These are phyloP conservation scores for Uloborus diversus DNA, from an alignment of 1,140 invertebrate genomes.

Conservation along the genomic window DNA sequence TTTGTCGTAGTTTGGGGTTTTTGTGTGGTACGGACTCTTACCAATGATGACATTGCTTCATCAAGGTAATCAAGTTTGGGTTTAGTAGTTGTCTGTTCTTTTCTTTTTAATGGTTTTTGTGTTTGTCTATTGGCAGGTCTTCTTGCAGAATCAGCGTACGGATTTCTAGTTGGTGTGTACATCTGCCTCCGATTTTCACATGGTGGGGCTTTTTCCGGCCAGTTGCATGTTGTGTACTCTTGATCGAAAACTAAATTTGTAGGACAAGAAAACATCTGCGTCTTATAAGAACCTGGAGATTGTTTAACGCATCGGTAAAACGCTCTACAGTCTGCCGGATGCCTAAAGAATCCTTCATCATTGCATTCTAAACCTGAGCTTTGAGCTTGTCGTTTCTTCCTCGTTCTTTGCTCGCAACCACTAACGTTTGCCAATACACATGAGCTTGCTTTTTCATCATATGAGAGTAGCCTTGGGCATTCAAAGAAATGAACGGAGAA, in stretches of 20 bases:
- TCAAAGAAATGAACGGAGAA: constrained; percentile 64
- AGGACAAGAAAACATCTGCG: constrained; percentile 70
- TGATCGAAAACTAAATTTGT: constrained; percentile 54
- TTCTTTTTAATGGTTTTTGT: neutral
- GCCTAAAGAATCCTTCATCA: constrained; percentile 58
- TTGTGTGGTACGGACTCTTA: neutral
- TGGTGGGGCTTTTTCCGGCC: constrained; percentile 45
- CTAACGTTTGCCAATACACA: constrained; percentile 17
- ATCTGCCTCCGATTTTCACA: constrained; percentile 21
- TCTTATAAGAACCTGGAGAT: constrained; percentile 66
- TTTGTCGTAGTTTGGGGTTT: constrained; percentile 9
- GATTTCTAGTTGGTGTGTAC: neutral
- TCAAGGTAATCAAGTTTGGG: neutral
- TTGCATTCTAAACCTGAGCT: constrained; percentile 10
- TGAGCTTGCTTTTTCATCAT: constrained; percentile 61
- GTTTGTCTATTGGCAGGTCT: neutral
- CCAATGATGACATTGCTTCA: neutral
- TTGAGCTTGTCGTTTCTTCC: constrained; percentile 29
- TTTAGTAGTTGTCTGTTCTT: neutral
- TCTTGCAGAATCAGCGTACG: neutral
- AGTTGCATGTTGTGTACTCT: constrained; percentile 48
- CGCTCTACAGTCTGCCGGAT: constrained; percentile 58
- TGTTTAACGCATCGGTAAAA: constrained; percentile 61
- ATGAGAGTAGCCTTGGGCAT: constrained; percentile 68
- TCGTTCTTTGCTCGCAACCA: neutral